phyloP scores from a whole-genome alignment of 1,140 invertebrate genomes.

The Aphelinus atriplicis region DNA sequence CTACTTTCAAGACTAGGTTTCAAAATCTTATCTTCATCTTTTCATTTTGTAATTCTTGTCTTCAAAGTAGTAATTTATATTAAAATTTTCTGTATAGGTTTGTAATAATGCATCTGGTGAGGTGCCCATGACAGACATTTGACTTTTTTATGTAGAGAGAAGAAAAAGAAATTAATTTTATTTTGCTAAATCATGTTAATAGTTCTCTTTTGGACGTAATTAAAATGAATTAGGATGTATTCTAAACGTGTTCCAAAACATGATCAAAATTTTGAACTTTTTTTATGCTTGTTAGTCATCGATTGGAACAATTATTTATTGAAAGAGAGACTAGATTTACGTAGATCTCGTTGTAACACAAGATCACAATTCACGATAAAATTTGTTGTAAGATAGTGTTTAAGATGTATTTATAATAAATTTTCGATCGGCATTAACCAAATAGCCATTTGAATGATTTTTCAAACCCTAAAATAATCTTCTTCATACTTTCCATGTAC shows the following conservation, averaged over 20 bases:
- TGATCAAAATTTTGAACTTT: not conserved
- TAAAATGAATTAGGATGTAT: not conserved
- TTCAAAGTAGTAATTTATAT: conserved; percentile 34
- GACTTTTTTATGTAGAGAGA: not conserved
- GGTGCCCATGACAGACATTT: not conserved
- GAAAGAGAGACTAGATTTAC: conserved; percentile 4
- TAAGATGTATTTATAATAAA: conserved; percentile 40
- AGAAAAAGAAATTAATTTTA: not conserved
- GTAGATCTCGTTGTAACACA: conserved; percentile 21
- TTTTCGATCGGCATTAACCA: conserved; percentile 40
- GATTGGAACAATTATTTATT: conserved; percentile 31
- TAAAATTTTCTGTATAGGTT: conserved; percentile 32
- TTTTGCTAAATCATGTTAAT: conserved; percentile 6
- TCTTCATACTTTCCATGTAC: too few relatives aligned
- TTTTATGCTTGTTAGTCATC: conserved; percentile 17
- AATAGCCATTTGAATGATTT: not conserved
- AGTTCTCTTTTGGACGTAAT: too few relatives aligned
- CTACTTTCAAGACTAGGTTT: conserved; percentile 21
- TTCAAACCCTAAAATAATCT: too few relatives aligned
- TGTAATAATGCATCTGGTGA: conserved; percentile 12
- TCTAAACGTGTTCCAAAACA: not conserved
- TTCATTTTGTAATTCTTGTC: conserved; percentile 14
- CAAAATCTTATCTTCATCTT: not conserved
- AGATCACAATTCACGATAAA: conserved; percentile 23
- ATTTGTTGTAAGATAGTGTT: conserved; percentile 35